These are phyloP conservation scores for Morbakka virulenta DNA, from an alignment of 30 jellyfish, hydroid and myxozoan species.

Conservation along the genomic window DNA sequence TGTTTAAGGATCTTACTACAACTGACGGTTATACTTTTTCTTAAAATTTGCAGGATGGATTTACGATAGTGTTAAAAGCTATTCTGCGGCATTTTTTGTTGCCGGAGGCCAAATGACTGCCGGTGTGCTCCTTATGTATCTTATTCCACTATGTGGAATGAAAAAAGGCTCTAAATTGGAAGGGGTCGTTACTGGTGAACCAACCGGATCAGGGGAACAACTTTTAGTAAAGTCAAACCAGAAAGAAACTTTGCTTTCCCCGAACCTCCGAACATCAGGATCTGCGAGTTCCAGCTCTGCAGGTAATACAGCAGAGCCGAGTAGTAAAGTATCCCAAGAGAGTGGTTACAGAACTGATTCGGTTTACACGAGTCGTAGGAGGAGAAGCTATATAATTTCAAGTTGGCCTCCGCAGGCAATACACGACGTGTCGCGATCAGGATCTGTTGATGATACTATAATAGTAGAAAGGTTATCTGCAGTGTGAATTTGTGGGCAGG, in stretches of 20 bases:
- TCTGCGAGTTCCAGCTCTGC: neutral
- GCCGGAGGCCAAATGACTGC: slow-evolving; percentile 94
- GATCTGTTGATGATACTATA: neutral
- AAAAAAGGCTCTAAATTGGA: neutral
- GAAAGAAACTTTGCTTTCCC: neutral
- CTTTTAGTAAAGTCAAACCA: neutral
- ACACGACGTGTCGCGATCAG: neutral
- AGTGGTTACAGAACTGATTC: neutral
- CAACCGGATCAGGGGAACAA: neutral
- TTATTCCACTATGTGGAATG: slow-evolving; percentile 52
- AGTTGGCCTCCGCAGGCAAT: neutral
- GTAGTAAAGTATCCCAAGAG: neutral
- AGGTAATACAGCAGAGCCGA: neutral
- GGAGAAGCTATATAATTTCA: neutral
- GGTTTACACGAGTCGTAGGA: neutral
- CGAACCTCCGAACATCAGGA: neutral
- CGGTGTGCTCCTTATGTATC: slow-evolving; percentile 89
- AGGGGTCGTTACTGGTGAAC: neutral
- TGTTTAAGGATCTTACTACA: too few species aligned
- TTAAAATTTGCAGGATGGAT: too few species aligned
- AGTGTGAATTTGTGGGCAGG: too few species aligned
- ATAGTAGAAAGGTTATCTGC: neutral
- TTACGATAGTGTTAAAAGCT: slow-evolving; percentile 72
- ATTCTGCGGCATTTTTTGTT: slow-evolving; percentile 83
- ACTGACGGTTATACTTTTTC: too few species aligned